Conservation (phyloP, 2,888 invertebrate genomes). For the Strigamia maritima region DNA sequence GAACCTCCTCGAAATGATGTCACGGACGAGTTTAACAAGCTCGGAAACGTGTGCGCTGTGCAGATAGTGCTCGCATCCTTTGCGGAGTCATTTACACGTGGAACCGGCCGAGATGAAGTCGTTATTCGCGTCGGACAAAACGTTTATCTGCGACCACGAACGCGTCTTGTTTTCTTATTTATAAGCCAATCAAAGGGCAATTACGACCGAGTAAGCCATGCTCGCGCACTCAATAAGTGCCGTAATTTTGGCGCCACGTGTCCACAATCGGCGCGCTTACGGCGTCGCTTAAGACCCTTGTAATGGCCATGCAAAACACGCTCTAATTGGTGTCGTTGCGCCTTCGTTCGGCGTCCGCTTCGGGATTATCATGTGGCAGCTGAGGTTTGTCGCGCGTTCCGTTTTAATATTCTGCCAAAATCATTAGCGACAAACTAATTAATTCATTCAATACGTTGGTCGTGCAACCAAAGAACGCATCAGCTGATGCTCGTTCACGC, state of each 20-base stretch:
- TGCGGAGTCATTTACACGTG: conserved; percentile 20
- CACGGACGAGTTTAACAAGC: not conserved
- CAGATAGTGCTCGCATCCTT: conserved; percentile 1
- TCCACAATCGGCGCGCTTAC: conserved; percentile 27
- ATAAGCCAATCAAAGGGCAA: conserved; percentile 29
- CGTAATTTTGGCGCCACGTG: conserved; percentile 29
- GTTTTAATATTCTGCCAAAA: conserved; percentile 29
- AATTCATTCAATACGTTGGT: conserved; percentile 27
- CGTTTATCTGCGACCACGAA: conserved; percentile 27
- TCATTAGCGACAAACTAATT: conserved; percentile 29
- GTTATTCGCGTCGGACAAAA: conserved; percentile 21
- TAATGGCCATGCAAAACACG: conserved; percentile 29
- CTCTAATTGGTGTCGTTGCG: conserved; percentile 29
- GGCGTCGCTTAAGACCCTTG: conserved; percentile 27
- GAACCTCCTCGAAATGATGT: not conserved
- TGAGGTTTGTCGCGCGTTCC: conserved; percentile 29
- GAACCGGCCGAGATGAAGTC: conserved; percentile 22
- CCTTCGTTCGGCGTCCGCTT: conserved; percentile 21
- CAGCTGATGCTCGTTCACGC: conserved; percentile 24
- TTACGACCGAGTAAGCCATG: conserved; percentile 27
- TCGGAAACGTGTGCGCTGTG: not conserved
- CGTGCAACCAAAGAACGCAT: conserved; percentile 24
- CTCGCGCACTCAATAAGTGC: conserved; percentile 29
- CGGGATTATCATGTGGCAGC: conserved; percentile 29
- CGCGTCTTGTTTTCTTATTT: conserved; percentile 29